Conservation (phyloP, 1,140 invertebrate species). For the Oppia nitens region DNA sequence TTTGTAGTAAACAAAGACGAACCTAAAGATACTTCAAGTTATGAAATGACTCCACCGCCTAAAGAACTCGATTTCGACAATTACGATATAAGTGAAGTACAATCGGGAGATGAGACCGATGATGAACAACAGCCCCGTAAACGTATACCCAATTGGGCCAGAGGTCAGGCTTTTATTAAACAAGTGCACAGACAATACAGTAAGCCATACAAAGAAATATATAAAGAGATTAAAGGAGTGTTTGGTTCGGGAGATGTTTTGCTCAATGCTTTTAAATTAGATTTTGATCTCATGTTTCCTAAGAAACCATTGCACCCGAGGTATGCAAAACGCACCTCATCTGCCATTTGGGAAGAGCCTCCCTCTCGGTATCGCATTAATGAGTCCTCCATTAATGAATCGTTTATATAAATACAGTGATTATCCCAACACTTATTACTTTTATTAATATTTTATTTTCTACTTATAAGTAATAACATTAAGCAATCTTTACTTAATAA, state of each 20-base stretch:
- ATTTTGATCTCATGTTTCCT: neutral
- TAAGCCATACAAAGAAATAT: neutral
- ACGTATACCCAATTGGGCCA: constrained; percentile 20
- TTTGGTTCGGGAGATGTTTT: neutral
- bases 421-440: too few species aligned
- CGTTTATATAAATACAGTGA: too few species aligned
- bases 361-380: neutral
- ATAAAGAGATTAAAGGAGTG: neutral
- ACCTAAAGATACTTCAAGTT: neutral
- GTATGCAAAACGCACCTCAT: neutral
- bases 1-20: constrained; percentile 11
- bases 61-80: constrained; percentile 13
- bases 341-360: neutral
- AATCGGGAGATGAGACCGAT: constrained; percentile 22
- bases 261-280: neutral
- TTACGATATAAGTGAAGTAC: constrained; percentile 21
- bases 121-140: constrained; percentile 21
- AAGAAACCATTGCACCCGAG: neutral
- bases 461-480: too few species aligned
- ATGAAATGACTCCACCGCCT: neutral
- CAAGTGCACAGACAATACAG: neutral
- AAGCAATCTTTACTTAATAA: too few species aligned
- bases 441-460: too few species aligned
- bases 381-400: too few species aligned
- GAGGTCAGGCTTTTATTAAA: constrained; percentile 5